Evolutionary conservation across 2,888 invertebrate genomes (phyloP), one percentile per base, ranked within the genome.

Genomic region (Euproctis similis): DNA sequence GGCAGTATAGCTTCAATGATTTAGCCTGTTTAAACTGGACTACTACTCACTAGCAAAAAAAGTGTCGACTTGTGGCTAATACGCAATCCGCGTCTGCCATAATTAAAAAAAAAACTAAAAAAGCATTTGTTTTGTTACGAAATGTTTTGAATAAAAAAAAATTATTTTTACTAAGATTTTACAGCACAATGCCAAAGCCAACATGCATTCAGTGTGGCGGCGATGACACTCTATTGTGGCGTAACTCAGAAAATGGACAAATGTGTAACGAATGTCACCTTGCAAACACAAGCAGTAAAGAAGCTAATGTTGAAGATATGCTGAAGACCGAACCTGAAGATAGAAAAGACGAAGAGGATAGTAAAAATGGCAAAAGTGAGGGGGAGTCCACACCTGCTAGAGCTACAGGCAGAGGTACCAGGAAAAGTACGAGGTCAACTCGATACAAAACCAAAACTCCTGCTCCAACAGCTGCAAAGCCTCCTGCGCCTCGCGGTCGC

Each of bases 211-310:
- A 90, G 61, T 94, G 93, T 63, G 88, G 87, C 39, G 86, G 88
- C 7, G 87, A 85, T 12, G 91, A 92, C 51, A 90, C 91, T 1
- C 75, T 90, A 7, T 80, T 94, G 34, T 95, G 94, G 94, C 90
- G 92, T 12, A 89, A 88, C 38, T 87, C 89, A 1, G 90, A 91
- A 36, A 87, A 87, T 52, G 93, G 92, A 1, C 91, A 91, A 60
- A 86, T 93, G 39, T 95, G 94, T 58, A 90, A 92, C 57, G 87
- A 90, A 28, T 94, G 94, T 60, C 87, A 89, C 38, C 86, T 89
- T 25, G 35, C 87, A 1, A 76, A 75, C 46, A 59, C 67, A 7
- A 59, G 59, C 5, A 55, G 51, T 24, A 74, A 70, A 39, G 75
- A 78, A 18, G 40, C 53, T 1, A 84, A 78, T 39, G 50, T 65